These are phyloP conservation scores for Anoura caudifer DNA, from an alignment of 2,113 vertebrate species.

Conservation along the genomic window DNA sequence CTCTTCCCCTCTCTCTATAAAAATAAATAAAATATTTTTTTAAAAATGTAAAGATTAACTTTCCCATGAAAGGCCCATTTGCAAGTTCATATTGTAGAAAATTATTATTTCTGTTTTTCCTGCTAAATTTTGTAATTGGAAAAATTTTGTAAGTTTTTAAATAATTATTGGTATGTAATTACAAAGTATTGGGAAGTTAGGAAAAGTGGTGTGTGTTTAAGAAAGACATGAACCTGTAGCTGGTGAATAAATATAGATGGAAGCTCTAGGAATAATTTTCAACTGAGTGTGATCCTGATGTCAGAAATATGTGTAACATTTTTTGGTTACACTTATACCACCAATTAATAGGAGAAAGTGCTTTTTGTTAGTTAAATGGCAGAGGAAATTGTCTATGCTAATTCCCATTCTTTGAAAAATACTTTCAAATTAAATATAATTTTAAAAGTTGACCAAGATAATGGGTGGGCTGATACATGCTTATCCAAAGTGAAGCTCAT, in stretches of 20 bases:
- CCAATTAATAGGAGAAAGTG: background rate
- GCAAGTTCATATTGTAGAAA: background rate
- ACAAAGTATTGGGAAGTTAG: background rate
- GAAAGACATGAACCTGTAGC: background rate
- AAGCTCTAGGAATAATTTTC: background rate
- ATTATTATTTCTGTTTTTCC: background rate
- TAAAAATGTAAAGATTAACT: background rate
- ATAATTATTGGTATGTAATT: background rate
- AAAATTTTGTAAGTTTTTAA: background rate
- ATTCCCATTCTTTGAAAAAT: background rate
- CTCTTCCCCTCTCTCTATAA: no score
- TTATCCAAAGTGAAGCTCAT: constrained; percentile 29
- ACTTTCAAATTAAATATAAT: background rate
- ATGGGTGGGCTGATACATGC: background rate
- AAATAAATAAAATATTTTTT: no score
- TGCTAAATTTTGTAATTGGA: background rate
- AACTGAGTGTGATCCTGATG: background rate
- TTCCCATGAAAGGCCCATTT: background rate
- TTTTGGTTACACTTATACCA: background rate
- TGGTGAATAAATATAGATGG: background rate
- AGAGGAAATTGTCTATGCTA: background rate
- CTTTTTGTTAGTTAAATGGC: background rate
- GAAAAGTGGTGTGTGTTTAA: background rate
- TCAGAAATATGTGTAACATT: background rate
- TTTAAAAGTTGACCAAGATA: constrained; percentile 20